A percentile compares a stretch with the other conserved stretches of the same genome.
Evolutionary conservation across 2,113 vertebrate species (phyloP).

Genomic region (Accipiter virgatus): DNA sequence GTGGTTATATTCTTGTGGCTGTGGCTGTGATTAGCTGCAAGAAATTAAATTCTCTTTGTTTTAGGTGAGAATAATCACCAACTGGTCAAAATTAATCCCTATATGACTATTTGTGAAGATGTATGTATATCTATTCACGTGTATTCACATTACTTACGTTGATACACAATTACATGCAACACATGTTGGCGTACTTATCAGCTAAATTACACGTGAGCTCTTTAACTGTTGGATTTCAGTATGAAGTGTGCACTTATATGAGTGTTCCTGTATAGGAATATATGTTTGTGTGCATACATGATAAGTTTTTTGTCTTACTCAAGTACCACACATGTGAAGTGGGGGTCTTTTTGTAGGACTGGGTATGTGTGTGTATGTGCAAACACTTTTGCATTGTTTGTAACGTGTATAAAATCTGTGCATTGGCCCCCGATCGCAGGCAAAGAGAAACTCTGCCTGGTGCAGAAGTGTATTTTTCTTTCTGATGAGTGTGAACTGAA

Average conservation of each 20-base stretch:
- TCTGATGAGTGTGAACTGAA: not conserved
- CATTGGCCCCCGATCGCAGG: not conserved
- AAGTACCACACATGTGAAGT: not conserved
- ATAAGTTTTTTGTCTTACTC: not conserved
- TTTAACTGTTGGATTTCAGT: not conserved
- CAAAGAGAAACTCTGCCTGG: not conserved
- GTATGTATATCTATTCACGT: rapidly evolving
- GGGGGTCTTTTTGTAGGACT: not conserved
- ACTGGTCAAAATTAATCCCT: not conserved
- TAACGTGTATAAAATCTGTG: rapidly evolving
- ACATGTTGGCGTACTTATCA: not conserved
- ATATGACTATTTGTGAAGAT: rapidly evolving
- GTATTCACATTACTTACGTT: not conserved
- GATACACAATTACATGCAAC: not conserved
- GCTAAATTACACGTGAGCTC: not conserved
- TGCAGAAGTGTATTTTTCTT: not conserved
- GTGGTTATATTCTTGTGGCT: not conserved
- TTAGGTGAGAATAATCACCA: not conserved
- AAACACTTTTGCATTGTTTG: not conserved
- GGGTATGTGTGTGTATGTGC: not conserved
- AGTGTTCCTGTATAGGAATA: rapidly evolving
- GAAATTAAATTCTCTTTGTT: not conserved
- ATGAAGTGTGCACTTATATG: rapidly evolving
- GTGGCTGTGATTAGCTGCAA: not conserved
- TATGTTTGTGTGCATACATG: not conserved